phyloP scores from a whole-genome alignment of 2,888 invertebrate genomes.

The Lutraria lutraria region DNA sequence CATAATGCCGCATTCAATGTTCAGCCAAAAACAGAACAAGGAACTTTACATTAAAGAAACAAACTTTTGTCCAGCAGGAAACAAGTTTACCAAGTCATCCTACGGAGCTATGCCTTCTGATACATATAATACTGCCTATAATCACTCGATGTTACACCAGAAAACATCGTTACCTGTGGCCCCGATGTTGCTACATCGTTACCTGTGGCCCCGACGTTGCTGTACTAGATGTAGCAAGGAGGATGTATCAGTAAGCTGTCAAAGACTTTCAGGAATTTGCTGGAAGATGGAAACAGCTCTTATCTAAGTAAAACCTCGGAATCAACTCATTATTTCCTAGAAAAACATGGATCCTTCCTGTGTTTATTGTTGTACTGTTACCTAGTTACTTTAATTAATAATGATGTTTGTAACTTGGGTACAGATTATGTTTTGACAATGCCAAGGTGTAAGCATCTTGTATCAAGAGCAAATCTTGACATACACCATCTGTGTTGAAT shows the following conservation, averaged over 20 bases:
- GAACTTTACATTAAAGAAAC: too few species aligned
- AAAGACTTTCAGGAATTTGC: conserved; percentile 20
- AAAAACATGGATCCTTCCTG: not conserved
- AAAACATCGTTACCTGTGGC: too few species aligned
- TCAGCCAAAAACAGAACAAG: too few species aligned
- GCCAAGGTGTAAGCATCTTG: not conserved
- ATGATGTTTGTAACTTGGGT: not conserved
- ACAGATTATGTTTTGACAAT: conserved; percentile 18
- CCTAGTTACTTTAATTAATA: conserved; percentile 16
- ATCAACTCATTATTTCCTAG: not conserved
- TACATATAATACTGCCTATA: too few species aligned
- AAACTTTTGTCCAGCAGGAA: too few species aligned
- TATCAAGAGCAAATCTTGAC: not conserved
- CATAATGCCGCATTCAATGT: not conserved
- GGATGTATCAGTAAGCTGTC: not conserved
- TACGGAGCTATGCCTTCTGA: too few species aligned
- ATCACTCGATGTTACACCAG: not conserved
- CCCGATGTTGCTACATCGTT: too few species aligned
- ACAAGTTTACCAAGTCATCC: too few species aligned
- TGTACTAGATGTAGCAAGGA: not conserved
- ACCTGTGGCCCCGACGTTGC: too few species aligned
- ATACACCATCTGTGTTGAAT: conserved; percentile 4
- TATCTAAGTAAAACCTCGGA: not conserved
- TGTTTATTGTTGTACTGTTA: not conserved
- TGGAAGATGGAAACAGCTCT: not conserved